Conservation (phyloP, 2,888 invertebrate genomes). For the Agrochola litura region DNA sequence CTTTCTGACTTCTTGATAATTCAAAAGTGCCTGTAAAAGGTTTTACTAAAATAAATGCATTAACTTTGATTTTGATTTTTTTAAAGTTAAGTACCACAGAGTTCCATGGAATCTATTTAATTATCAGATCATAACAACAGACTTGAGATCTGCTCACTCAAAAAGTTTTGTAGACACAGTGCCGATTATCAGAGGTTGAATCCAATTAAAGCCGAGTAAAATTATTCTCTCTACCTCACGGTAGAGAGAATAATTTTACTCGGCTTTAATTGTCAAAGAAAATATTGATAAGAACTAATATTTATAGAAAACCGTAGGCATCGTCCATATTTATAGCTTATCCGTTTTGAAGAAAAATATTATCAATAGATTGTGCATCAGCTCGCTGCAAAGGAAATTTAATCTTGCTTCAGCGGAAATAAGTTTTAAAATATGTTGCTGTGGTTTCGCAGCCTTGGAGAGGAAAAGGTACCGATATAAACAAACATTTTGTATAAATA, state of each 20-base stretch:
- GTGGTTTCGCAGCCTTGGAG: not conserved
- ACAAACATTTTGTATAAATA: slow-evolving; percentile 36
- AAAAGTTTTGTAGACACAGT: not conserved
- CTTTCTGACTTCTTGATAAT: not conserved
- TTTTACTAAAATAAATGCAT: not conserved
- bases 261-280: too few species aligned
- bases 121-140: not conserved
- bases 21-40: not conserved
- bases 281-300: slow-evolving; percentile 14
- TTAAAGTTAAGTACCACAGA: not conserved
- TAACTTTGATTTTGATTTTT: not conserved
- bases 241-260: too few species aligned
- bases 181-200: not conserved
- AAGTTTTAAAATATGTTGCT: slow-evolving; percentile 37
- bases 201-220: slow-evolving; percentile 7
- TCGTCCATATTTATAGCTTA: not conserved
- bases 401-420: slow-evolving; percentile 35
- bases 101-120: not conserved
- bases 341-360: slow-evolving; percentile 21
- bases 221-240: not conserved
- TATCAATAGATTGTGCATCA: slow-evolving; percentile 23
- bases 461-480: slow-evolving; percentile 29
- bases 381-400: slow-evolving; percentile 35
- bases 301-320: slow-evolving; percentile 19
- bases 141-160: not conserved